Evolutionary conservation across 2,888 invertebrate genomes (phyloP).

Genomic region (Subacronicta megacephala): DNA sequence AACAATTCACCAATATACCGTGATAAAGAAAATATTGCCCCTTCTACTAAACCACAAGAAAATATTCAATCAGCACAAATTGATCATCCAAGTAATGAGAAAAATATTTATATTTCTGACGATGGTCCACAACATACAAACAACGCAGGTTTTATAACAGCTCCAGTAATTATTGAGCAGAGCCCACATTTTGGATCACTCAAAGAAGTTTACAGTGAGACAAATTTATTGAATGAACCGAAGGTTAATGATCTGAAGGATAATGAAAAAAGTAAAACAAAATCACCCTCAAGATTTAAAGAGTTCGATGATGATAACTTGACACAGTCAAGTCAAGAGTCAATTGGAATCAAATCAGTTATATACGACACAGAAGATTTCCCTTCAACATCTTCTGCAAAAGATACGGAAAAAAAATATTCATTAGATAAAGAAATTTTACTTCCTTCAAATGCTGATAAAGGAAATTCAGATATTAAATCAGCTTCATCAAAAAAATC

Average conservation of each 20-base stretch:
- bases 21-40: not conserved
- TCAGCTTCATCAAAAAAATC: not conserved
- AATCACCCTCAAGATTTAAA: constrained; percentile 2
- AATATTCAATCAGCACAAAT: not conserved
- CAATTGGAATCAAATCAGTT: constrained; percentile 10
- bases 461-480: not conserved
- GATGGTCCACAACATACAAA: not conserved
- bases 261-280: not conserved
- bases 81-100: not conserved
- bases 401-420: not conserved
- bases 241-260: not conserved
- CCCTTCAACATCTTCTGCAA: not conserved
- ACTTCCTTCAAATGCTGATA: not conserved
- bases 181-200: not conserved
- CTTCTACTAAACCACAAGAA: not conserved
- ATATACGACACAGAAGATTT: constrained; percentile 6
- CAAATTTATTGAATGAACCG: not conserved
- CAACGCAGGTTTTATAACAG: not conserved
- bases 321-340: constrained; percentile 10
- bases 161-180: constrained; percentile 6
- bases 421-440: constrained; percentile 14
- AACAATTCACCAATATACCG: not conserved
- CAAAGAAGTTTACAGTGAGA: constrained; percentile 10
- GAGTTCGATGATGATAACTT: constrained; percentile 2
- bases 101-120: not conserved